Base-by-base conservation (phyloP, 1,140 invertebrate genomes). In the Calosoma granatense region DNA sequence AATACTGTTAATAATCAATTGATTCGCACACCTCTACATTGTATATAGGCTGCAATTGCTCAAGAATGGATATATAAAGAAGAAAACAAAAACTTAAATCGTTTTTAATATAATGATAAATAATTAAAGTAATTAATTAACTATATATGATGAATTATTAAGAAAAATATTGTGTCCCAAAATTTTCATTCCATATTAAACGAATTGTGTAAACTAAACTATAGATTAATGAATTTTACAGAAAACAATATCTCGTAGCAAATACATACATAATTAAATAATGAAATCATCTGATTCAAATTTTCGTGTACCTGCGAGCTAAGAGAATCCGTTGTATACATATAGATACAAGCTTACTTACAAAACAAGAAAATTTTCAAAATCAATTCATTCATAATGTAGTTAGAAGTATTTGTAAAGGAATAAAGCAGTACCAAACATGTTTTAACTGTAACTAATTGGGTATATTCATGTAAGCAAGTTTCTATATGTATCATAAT, bases 241-340 rank as follows among this genome's bases (percentile, higher is more conserved):
- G 26, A 30, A 6, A 36, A 6, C 26, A 17, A 47, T 12, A 9
- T 47, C 26, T 36, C 6, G n/a, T 47, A 47, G 41, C 17, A 47
- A 47, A 47, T n/a, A n/a, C n/a, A n/a, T n/a, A n/a, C n/a, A n/a
- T n/a, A n/a, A n/a, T n/a, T n/a, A n/a, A n/a, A n/a, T n/a, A n/a
- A n/a, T n/a, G n/a, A n/a, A n/a, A n/a, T n/a, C n/a, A n/a, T n/a
- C n/a, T n/a, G n/a, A n/a, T n/a, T n/a, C n/a, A n/a, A n/a, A 14
- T 30, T 47, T 47, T 47, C 41, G 6, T 47, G 41, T 47, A 47
- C 41, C 41, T 47, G 41, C 41, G 41, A 47, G 9, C 17, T 47
- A 47, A 47, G 17, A 12, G 4, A 11, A 47, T 47, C 41, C 41
- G 17, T 12, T 47, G 17, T 47, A 6, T 47, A 47, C 41, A 47